A percentile compares a stretch with the other conserved stretches of the same genome.
These are phyloP conservation scores for Crypturellus undulatus DNA, from an alignment of 2,113 vertebrate genomes.

Conservation along the genomic window DNA sequence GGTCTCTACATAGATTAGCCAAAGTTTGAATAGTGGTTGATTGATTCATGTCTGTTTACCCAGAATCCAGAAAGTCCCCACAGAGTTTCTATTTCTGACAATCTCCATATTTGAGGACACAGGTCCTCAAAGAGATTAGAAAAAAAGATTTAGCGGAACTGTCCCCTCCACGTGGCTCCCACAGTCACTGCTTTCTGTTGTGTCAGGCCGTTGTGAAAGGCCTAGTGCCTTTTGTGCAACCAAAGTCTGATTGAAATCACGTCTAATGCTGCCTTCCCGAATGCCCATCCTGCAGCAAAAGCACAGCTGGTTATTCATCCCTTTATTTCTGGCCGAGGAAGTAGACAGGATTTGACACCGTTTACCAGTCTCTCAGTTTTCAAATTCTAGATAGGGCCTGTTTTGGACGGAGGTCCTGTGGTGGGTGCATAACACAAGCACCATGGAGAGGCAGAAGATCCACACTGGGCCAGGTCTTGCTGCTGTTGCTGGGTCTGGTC, in stretches of 20 bases:
- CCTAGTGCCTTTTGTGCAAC: background rate
- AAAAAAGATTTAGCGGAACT: background rate
- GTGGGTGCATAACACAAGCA: background rate
- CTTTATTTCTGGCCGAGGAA: background rate
- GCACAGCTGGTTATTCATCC: background rate
- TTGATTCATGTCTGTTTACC: slow-evolving; percentile 9
- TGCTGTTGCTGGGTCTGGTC: too few relatives aligned
- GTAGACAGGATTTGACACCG: background rate
- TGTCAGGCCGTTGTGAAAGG: accelerated
- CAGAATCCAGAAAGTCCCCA: background rate
- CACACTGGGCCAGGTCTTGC: background rate
- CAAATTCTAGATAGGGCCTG: background rate
- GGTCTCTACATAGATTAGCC: slow-evolving; percentile 31
- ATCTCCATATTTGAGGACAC: background rate
- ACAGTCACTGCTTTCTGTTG: background rate
- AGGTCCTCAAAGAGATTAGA: background rate
- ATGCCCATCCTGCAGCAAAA: accelerated
- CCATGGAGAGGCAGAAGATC: background rate
- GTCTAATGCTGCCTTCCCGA: accelerated
- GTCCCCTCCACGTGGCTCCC: background rate
- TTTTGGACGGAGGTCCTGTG: too few relatives aligned
- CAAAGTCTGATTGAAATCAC: accelerated
- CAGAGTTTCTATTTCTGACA: slow-evolving; percentile 22
- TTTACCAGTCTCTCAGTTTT: background rate
- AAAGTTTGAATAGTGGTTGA: slow-evolving; percentile 38